Evolutionary conservation across 2,888 invertebrate genomes (phyloP), one percentile per base, ranked within the genome.

Genomic region (Cyclophora albipunctata): DNA sequence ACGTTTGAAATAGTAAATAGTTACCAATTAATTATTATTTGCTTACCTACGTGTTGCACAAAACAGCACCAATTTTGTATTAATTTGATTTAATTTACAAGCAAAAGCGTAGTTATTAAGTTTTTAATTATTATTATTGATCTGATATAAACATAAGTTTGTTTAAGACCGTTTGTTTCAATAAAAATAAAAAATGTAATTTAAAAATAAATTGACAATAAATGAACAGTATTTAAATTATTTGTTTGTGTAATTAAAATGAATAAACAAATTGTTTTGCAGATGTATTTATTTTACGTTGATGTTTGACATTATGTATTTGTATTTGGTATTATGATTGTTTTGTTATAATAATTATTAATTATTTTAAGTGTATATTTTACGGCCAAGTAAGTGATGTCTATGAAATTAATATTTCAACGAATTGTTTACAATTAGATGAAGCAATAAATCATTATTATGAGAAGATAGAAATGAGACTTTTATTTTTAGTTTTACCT

Each of bases 191-290:
- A 37, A 37, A 37, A 5, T 37, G 37, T 37, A 37, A 20, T 37
- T 37, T 37, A 37, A 37, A 37, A 5, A 5, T 66, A 69, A 83
- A 76, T 83, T 75, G 87, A 87, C 86, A 87, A 86, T 86, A 87
- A 86, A 84, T 84, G 83, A 85, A 75, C 85, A 86, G 85, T 87
- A 86, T 86, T 87, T 84, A 84, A 81, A 81, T 79, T 80, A 79
- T 78, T 74, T 60, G 71, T 74, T 59, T 63, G 58, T 60, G 56
- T 60, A 59, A 54, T 57, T 67, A 68, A 20, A 20, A 20, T 20
- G 20, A 20, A 20, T 37, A 37, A 37, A 5, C 64, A 71, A 78
- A 76, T 78, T 86, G 76, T 84, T 81, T 76, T 74, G 75, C 71
- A 75, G 72, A 75, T 74, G 68, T 71, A 69, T 75, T 79, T 80